Conservation (phyloP, 2,113 vertebrate genomes). For the Corythaixoides concolor region DNA sequence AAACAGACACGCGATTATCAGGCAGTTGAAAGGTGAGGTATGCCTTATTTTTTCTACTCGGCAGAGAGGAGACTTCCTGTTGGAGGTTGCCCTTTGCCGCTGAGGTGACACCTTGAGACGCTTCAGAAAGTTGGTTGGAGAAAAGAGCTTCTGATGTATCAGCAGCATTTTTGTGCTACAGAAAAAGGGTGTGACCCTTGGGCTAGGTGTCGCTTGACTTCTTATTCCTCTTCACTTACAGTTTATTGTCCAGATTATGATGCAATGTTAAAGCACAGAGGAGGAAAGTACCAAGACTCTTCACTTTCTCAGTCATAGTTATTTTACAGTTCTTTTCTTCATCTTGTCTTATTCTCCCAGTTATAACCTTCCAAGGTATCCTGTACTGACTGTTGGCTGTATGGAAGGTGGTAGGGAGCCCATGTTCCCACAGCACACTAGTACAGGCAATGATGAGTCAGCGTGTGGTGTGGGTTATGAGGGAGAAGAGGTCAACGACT, state of each 20-base stretch:
- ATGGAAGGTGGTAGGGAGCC: not conserved
- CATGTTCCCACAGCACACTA: not conserved
- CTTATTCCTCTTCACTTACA: not conserved
- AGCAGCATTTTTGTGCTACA: not conserved
- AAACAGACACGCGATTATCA: fast-evolving
- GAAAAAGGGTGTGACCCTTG: not conserved
- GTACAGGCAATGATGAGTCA: not conserved
- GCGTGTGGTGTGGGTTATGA: not conserved
- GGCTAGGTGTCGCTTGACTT: not conserved
- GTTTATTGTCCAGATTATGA: not conserved
- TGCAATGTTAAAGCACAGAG: not conserved
- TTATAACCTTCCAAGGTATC: not conserved
- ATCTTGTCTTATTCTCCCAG: not conserved
- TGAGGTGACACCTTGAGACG: not conserved
- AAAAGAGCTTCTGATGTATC: not conserved
- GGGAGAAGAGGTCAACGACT: not conserved
- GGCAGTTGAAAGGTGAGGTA: not conserved
- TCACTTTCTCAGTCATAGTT: not conserved
- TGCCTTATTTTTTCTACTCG: not conserved
- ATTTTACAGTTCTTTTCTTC: not conserved
- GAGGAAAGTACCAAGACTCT: not conserved
- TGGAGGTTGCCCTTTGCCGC: not conserved
- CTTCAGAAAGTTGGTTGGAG: not conserved
- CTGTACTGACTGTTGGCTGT: not conserved
- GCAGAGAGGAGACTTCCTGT: not conserved